These are phyloP conservation scores for Apogon talboti DNA, from an alignment of 2,797 vertebrate genomes.

Conservation along the genomic window DNA sequence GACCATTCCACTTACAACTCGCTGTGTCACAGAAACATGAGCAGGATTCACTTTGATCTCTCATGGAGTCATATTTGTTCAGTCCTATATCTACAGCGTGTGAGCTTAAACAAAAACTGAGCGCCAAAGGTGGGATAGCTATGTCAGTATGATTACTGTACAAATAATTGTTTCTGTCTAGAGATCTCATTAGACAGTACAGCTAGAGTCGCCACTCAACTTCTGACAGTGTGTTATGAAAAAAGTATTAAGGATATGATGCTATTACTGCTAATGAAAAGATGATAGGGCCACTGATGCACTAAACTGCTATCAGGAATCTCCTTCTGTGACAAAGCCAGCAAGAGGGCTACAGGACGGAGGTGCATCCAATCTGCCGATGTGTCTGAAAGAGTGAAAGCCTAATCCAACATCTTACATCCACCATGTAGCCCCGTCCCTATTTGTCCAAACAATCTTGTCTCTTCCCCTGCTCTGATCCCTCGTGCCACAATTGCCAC, in stretches of 20 bases:
- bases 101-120: slow-evolving; percentile 18
- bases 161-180: slow-evolving; percentile 57
- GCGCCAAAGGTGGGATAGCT: slow-evolving; percentile 37
- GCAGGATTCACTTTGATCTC: slow-evolving; percentile 40
- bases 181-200: slow-evolving; percentile 48
- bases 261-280: slow-evolving; percentile 46
- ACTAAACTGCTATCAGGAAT: slow-evolving; percentile 30
- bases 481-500: slow-evolving; percentile 67
- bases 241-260: slow-evolving; percentile 58
- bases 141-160: slow-evolving; percentile 56
- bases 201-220: slow-evolving; percentile 49
- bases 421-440: slow-evolving; percentile 54
- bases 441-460: slow-evolving; percentile 70
- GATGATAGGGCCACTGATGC: slow-evolving; percentile 41
- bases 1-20: slow-evolving; percentile 57
- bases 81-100: slow-evolving; percentile 46
- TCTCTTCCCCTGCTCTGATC: slow-evolving; percentile 59
- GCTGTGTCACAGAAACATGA: slow-evolving; percentile 49
- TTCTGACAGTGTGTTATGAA: slow-evolving; percentile 55
- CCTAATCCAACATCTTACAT: slow-evolving; percentile 60
- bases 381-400: slow-evolving; percentile 63
- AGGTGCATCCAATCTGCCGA: slow-evolving; percentile 40
- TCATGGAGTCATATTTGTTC: slow-evolving; percentile 42
- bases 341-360: slow-evolving; percentile 43
- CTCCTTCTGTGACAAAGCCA: slow-evolving; percentile 31